Conservation (phyloP, 2,888 invertebrate species). For the Deladenus siricidicola region DNA sequence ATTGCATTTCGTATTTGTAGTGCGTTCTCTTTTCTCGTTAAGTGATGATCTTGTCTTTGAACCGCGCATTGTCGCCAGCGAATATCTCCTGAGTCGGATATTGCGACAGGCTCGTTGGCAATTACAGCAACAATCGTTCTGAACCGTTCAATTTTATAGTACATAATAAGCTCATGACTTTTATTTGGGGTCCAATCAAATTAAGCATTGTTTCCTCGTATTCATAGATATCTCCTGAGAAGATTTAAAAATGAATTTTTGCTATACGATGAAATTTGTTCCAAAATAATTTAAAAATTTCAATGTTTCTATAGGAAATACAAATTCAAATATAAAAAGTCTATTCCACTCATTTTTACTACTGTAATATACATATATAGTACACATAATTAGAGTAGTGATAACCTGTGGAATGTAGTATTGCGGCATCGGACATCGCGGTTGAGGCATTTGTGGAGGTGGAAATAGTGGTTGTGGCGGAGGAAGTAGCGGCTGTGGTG, state of each 20-base stretch:
- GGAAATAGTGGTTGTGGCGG: not conserved
- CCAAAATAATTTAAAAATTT: not conserved
- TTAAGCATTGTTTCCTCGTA: too few species aligned
- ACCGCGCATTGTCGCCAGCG: not conserved
- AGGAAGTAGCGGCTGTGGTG: not conserved
- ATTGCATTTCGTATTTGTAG: slow-evolving; percentile 40
- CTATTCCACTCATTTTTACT: too few species aligned
- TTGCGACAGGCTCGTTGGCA: slow-evolving; percentile 31
- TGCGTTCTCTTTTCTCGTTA: slow-evolving; percentile 10
- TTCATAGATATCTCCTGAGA: not conserved
- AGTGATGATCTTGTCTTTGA: not conserved
- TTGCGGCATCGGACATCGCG: not conserved
- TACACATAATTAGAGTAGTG: too few species aligned
- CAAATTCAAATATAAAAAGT: too few species aligned
- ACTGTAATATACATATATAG: too few species aligned
- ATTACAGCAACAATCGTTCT: slow-evolving; percentile 51
- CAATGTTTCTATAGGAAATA: too few species aligned
- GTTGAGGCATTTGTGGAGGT: not conserved
- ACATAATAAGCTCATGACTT: not conserved
- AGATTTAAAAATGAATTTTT: not conserved
- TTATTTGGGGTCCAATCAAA: too few species aligned
- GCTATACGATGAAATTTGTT: slow-evolving; percentile 4
- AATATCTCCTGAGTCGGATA: not conserved
- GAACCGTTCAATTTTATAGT: not conserved
- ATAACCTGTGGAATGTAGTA: not conserved